Percentiles rank a stretch among this genome's conserved stretches.
phyloP scores from a whole-genome alignment of 2,888 invertebrate species.

The Cremastinae sp. region DNA sequence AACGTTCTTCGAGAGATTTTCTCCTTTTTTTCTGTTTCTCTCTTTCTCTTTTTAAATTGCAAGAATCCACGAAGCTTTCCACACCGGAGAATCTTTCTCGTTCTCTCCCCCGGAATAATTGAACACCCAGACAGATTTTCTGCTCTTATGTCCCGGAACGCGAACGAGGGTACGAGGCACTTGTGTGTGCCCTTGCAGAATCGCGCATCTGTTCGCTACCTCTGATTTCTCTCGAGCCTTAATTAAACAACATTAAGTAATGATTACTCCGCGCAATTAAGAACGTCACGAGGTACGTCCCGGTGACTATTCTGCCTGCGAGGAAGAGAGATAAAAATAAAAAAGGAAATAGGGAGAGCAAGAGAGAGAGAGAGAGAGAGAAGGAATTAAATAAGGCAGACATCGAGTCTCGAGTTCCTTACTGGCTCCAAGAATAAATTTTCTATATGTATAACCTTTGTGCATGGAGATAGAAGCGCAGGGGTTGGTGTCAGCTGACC shows the following conservation, averaged over 20 bases:
- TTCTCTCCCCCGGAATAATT: conserved; percentile 28
- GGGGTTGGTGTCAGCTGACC: conserved; percentile 36
- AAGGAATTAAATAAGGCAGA: conserved; percentile 42
- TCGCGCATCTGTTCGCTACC: conserved; percentile 49
- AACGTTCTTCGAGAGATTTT: no score
- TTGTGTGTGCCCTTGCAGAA: conserved; percentile 40
- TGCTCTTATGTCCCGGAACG: conserved; percentile 31
- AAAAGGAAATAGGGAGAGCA: conserved; percentile 27
- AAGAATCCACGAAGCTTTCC: conserved; percentile 1
- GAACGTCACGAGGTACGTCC: conserved; percentile 45
- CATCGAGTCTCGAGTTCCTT: conserved; percentile 57
- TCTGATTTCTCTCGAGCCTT: conserved; percentile 42
- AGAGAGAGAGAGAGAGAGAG: conserved; percentile 29
- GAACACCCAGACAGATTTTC: conserved; percentile 52
- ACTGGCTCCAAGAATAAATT: conserved; percentile 17
- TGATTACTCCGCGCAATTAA: conserved; percentile 59
- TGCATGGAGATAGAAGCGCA: background rate
- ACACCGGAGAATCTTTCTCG: conserved; percentile 22
- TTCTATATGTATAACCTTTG: conserved; percentile 2
- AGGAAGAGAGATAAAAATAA: no score
- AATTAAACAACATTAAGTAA: conserved; percentile 61
- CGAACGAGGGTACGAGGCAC: background rate
- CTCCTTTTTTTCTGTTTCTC: no score
- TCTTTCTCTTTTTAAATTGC: no score
- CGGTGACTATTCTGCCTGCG: conserved; percentile 48